These are phyloP conservation scores for Apomyelois bistriatella DNA, from an alignment of 2,888 invertebrate genomes.

Conservation along the genomic window DNA sequence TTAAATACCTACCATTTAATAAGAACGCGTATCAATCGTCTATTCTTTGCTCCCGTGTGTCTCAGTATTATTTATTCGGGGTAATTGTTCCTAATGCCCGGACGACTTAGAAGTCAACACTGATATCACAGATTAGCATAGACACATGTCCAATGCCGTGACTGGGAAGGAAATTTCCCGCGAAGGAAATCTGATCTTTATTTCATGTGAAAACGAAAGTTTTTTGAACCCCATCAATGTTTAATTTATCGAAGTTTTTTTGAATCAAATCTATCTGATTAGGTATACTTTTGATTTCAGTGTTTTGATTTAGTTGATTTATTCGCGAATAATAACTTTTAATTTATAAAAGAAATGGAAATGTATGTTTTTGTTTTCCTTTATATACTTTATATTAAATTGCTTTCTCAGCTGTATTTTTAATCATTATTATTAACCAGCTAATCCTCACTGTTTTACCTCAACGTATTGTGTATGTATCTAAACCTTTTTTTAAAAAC, in stretches of 20 bases:
- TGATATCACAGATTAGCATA: background rate
- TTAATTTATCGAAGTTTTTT: background rate
- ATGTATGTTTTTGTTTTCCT: too few species aligned
- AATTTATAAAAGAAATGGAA: too few species aligned
- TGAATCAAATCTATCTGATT: background rate
- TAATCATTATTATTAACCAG: too few species aligned
- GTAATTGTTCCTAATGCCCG: constrained; percentile 22
- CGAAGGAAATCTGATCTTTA: background rate
- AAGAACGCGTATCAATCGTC: too few species aligned
- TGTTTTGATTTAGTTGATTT: background rate
- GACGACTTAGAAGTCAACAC: constrained; percentile 14
- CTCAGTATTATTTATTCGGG: constrained; percentile 17
- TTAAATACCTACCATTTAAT: too few species aligned
- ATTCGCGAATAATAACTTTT: background rate
- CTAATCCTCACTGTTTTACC: too few species aligned
- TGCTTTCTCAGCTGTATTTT: too few species aligned
- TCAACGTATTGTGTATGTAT: too few species aligned
- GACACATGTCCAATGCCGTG: background rate
- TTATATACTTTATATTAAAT: too few species aligned
- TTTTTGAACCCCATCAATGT: background rate
- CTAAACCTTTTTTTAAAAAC: too few species aligned
- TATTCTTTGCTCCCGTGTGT: constrained; percentile 2
- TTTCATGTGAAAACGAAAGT: background rate
- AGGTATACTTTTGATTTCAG: background rate
- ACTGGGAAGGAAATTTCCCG: too few species aligned